A percentile compares a stretch with the other conserved stretches of the same genome.
Evolutionary conservation across 2,113 vertebrate species (phyloP).

Genomic region (Chaetorhynchus papuensis): DNA sequence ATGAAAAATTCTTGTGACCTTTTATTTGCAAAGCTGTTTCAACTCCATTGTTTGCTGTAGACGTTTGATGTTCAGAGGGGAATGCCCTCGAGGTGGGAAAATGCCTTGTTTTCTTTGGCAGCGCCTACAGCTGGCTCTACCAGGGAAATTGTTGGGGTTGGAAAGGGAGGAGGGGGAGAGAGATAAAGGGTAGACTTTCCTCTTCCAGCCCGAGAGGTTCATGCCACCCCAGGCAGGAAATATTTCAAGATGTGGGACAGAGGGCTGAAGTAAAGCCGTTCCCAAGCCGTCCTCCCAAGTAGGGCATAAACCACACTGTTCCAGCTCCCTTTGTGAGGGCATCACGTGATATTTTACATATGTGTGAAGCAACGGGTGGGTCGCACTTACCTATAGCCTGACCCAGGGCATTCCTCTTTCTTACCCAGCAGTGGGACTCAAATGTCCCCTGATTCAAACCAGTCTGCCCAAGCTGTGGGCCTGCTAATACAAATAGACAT

Average conservation of each 20-base stretch:
- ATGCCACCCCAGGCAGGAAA: neutral
- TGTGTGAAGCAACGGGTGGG: neutral
- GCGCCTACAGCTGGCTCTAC: neutral
- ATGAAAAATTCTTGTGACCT: slow-evolving; percentile 48
- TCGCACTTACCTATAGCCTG: neutral
- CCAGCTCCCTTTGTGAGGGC: neutral
- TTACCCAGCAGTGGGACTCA: neutral
- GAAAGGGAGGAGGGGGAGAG: neutral
- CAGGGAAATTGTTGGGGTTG: neutral
- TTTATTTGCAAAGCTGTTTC: slow-evolving; percentile 51
- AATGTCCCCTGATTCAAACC: neutral
- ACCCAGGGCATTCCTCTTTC: neutral
- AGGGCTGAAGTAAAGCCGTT: neutral
- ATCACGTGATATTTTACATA: neutral
- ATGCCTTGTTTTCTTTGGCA: slow-evolving; percentile 59
- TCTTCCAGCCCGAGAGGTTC: neutral
- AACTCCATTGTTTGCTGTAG: slow-evolving; percentile 52
- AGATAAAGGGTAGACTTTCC: neutral
- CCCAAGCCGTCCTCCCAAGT: neutral
- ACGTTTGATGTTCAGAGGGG: slow-evolving; percentile 57
- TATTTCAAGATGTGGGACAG: neutral
- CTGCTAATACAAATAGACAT: neutral
- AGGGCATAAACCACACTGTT: neutral
- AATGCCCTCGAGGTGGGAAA: slow-evolving; percentile 64
- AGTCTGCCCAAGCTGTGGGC: neutral